These are phyloP conservation scores for Cryptotermes secundus DNA, from an alignment of 1,140 invertebrate genomes.

Conservation along the genomic window DNA sequence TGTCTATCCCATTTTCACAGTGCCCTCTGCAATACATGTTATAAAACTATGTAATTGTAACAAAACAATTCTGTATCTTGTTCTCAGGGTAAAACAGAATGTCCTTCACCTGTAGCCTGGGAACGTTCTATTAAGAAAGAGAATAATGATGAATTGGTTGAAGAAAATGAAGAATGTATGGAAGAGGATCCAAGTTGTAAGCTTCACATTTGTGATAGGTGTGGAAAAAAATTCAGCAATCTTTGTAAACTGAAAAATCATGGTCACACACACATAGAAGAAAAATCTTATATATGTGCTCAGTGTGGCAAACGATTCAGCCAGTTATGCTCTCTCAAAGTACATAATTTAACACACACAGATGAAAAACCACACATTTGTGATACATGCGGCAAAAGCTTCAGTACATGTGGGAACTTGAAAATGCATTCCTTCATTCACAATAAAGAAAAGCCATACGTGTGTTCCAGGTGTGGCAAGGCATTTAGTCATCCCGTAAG, in stretches of 20 bases:
- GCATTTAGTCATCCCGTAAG: slow-evolving; percentile 16
- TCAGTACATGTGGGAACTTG: slow-evolving; percentile 58
- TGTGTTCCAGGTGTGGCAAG: slow-evolving; percentile 16
- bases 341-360: slow-evolving; percentile 70
- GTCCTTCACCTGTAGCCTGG: neutral
- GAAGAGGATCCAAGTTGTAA: neutral
- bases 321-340: slow-evolving; percentile 68
- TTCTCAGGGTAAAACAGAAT: neutral
- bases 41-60: too few relatives aligned
- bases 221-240: neutral
- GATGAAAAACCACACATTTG: slow-evolving; percentile 54
- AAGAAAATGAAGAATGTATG: neutral
- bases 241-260: neutral
- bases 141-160: neutral
- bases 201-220: neutral
- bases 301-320: slow-evolving; percentile 67
- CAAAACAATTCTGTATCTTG: too few relatives aligned
- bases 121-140: neutral
- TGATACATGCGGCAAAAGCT: slow-evolving; percentile 41
- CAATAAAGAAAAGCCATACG: neutral
- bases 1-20: too few relatives aligned
- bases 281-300: slow-evolving; percentile 54
- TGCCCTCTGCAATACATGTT: too few relatives aligned
- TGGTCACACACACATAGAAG: slow-evolving; percentile 43
- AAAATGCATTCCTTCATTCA: neutral